These are phyloP conservation scores for Muricea muricata DNA, from an alignment of 92 coral and sea anemone genomes.

Conservation along the genomic window DNA sequence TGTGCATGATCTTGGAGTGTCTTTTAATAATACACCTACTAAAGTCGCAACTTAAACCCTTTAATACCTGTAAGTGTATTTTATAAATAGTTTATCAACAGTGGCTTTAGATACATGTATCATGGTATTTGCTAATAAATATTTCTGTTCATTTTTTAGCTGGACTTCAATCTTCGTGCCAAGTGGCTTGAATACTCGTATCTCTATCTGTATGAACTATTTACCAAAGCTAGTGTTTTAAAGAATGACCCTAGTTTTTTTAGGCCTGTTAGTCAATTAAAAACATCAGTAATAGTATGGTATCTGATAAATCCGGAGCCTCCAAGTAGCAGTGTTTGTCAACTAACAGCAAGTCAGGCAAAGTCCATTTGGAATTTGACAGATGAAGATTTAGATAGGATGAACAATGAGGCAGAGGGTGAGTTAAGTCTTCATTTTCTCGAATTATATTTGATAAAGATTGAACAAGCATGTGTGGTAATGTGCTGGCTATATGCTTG, in stretches of 20 bases:
- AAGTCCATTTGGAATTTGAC: constrained; percentile 99
- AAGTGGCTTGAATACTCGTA: constrained; percentile 95
- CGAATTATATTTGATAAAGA: background rate
- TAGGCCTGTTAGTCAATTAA: constrained; percentile 98
- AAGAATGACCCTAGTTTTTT: constrained; percentile 99
- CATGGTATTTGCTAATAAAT: background rate
- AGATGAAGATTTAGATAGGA: constrained; percentile 91
- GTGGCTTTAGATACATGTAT: too few species aligned
- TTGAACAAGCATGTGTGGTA: too few species aligned
- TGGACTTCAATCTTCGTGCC: constrained; percentile 87
- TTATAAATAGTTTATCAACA: too few species aligned
- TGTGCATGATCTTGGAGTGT: too few species aligned
- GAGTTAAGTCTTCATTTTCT: background rate
- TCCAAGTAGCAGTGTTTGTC: constrained; percentile 97
- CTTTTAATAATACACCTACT: too few species aligned
- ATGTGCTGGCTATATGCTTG: too few species aligned
- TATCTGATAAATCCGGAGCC: constrained; percentile 90
- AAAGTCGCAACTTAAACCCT: too few species aligned
- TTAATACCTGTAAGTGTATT: too few species aligned
- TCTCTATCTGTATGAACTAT: constrained; percentile 96
- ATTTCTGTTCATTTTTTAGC: constrained; percentile 65
- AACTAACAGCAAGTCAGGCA: constrained; percentile 98
- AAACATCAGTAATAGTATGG: constrained; percentile 99
- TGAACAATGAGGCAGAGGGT: constrained; percentile 86
- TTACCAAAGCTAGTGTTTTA: constrained; percentile 95